Evolutionary conservation across 2,113 vertebrate genomes (phyloP), one percentile per base, ranked within the genome.

Genomic region (Salminus brasiliensis): DNA sequence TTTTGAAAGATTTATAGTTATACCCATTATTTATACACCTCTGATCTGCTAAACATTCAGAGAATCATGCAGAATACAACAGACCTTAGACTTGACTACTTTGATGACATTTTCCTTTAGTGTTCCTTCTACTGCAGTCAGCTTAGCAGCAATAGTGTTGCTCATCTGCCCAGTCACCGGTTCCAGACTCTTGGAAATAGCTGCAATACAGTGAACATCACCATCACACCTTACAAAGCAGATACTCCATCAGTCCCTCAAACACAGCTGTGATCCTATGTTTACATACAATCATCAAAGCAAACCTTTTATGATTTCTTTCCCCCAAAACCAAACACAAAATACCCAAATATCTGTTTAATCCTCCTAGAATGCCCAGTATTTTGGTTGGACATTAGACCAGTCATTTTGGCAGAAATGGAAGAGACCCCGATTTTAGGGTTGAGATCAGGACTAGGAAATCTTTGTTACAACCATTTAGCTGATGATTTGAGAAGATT

Each of bases 61-160:
- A n/a, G n/a, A n/a, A 6, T n/a, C 25, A 15, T 21, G 36, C 27
- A 21, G 27, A 62, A 21, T 16, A 21, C 36, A 7, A 49, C 65
- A 76, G 32, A 98, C 98, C 95, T 99, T 99, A 25, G 97, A 98
- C 86, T 99, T 99, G 70, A 97, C 93, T 49, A 99, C 93, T 83
- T 99, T 99, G 80, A 88, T 91, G 72, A 99, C 93, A 32, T 93
- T 99, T 79, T 99, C 98, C 76, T 98, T 99, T 84, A 99, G 87
- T 0, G 90, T 93, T 27, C 94, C 94, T 85, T 99, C 98, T 55
- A 98, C 93, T 3, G 95, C 93, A 0, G 95, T 93, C 69, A 99
- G 91, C 83, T 96, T 99, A 82, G 96, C 92, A 15, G 95, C 89
- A 52, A 98, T 84, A 0, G 94, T 94, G 82, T 87, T 97, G 85